A percentile compares a stretch with the other conserved stretches of the same genome.
These are phyloP conservation scores for Hyphantria cunea DNA, from an alignment of 1,140 invertebrate species.

Conservation along the genomic window DNA sequence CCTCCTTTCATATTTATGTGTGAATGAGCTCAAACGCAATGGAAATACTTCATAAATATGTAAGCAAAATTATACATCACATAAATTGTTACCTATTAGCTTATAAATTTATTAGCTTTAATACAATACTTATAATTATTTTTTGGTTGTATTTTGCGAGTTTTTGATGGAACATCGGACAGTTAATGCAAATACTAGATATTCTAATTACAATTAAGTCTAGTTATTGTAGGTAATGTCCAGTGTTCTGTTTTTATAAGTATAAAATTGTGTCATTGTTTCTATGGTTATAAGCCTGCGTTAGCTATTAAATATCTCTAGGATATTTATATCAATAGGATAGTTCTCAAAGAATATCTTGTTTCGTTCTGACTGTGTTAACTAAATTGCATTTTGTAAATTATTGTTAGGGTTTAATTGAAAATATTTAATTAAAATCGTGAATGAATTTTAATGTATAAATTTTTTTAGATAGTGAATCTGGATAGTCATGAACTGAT, in stretches of 20 bases:
- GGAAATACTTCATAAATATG: neutral
- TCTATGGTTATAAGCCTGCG: too few species aligned
- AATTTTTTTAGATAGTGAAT: slow-evolving; percentile 6
- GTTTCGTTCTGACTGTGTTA: too few species aligned
- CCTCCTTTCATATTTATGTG: neutral
- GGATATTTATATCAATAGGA: too few species aligned
- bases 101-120: slow-evolving; percentile 22
- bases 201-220: neutral
- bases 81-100: slow-evolving; percentile 25
- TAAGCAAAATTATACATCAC: slow-evolving; percentile 8
- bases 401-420: slow-evolving; percentile 12
- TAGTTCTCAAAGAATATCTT: too few species aligned
- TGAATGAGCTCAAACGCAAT: slow-evolving; percentile 16
- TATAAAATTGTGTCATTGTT: too few species aligned
- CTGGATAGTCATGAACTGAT: slow-evolving; percentile 20
- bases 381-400: slow-evolving; percentile 1
- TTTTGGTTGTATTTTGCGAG: slow-evolving; percentile 8
- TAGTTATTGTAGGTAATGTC: too few species aligned
- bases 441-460: slow-evolving; percentile 14
- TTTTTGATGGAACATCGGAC: neutral
- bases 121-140: slow-evolving; percentile 7
- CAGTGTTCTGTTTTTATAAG: neutral
- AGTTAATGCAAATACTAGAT: neutral
- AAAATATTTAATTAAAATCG: slow-evolving; percentile 7
- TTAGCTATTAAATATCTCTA: too few species aligned